Percentiles rank a stretch among this genome's conserved stretches.
phyloP scores from a whole-genome alignment of 2,797 vertebrate genomes.

The Pipistrellus kuhlii region DNA sequence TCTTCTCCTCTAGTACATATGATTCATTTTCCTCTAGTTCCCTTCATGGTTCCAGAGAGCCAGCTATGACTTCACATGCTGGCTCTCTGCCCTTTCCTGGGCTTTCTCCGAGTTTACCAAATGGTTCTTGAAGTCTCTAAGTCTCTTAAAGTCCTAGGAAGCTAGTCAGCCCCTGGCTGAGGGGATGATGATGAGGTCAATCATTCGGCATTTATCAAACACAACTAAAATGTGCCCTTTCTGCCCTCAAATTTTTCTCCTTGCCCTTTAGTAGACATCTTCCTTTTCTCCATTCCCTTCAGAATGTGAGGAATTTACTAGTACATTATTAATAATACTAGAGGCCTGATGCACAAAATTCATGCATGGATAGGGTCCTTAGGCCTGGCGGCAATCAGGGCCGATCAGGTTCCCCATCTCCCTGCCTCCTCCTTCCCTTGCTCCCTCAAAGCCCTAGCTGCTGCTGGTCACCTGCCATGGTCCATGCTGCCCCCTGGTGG shows the following conservation, averaged over 20 bases:
- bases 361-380: too few species aligned
- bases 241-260: background rate
- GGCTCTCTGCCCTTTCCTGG: background rate
- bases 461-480: too few species aligned
- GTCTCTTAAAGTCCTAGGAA: background rate
- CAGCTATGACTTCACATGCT: constrained; percentile 8
- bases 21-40: background rate
- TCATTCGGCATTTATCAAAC: constrained; percentile 8
- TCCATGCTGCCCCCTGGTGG: too few species aligned
- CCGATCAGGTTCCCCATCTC: too few species aligned
- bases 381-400: too few species aligned
- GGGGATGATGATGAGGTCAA: background rate
- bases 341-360: too few species aligned
- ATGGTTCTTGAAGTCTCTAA: background rate
- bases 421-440: too few species aligned
- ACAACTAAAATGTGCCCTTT: background rate
- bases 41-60: background rate
- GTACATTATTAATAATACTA: too few species aligned
- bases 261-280: background rate
- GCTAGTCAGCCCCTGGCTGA: background rate
- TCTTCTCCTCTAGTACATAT: background rate
- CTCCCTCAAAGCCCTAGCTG: too few species aligned
- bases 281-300: background rate
- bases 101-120: constrained; percentile 32
- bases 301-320: background rate